These are phyloP conservation scores for Sciurus vulgaris DNA, from an alignment of 2,797 vertebrate species.

Conservation along the genomic window DNA sequence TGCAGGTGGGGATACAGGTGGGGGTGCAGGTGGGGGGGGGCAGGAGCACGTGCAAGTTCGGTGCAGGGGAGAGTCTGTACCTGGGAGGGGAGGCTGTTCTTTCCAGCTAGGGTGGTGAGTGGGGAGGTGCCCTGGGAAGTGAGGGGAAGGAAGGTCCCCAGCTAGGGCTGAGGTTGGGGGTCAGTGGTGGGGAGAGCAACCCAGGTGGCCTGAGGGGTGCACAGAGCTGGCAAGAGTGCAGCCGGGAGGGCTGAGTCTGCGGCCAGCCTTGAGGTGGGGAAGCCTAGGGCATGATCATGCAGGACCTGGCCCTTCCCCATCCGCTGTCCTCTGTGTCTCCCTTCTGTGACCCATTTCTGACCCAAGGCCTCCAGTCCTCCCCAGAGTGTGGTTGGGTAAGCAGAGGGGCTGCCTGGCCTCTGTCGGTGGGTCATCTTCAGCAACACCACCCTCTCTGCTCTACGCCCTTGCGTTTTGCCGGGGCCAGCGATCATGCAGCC, in stretches of 20 bases:
- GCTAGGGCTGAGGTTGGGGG: not conserved
- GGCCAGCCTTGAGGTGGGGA: not conserved
- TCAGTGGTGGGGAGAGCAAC: not conserved
- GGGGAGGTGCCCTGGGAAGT: not conserved
- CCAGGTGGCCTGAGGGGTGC: accelerated
- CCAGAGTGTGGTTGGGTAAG: not conserved
- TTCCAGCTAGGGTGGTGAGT: not conserved
- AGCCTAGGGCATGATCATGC: accelerated
- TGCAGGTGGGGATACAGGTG: no score
- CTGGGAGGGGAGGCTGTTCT: not conserved
- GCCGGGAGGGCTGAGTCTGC: not conserved
- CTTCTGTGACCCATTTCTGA: not conserved
- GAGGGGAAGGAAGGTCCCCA: not conserved
- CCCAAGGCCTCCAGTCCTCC: not conserved
- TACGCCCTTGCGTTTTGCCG: not conserved
- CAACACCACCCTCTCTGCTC: not conserved
- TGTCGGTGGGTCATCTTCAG: not conserved
- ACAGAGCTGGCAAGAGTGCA: not conserved
- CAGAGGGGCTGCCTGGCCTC: not conserved
- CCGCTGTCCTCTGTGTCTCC: not conserved
- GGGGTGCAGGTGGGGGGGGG: not conserved
- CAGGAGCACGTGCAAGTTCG: no score
- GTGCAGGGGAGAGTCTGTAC: accelerated
- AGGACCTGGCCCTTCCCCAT: not conserved
- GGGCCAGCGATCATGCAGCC: not conserved